Evolutionary conservation across 23 tunicate species (phyloP).

Genomic region (Oikopleura vanhoeffeni): DNA sequence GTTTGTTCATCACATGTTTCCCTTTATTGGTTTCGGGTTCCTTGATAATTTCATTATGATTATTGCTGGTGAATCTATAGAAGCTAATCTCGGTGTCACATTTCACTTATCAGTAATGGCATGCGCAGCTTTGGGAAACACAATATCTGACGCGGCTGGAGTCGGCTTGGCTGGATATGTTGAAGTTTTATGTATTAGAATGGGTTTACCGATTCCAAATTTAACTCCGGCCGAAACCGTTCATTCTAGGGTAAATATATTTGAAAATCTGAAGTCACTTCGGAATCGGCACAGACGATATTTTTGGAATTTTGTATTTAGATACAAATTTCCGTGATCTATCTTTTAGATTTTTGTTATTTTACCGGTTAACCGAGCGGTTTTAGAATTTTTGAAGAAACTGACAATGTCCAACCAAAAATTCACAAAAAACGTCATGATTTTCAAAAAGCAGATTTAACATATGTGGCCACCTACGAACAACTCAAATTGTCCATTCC

Average conservation of each 20-base stretch:
- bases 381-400: too few species aligned
- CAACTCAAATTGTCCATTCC: too few species aligned
- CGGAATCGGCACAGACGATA: too few species aligned
- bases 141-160: conserved; percentile 1
- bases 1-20: neutral
- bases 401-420: too few species aligned
- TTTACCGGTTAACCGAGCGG: too few species aligned
- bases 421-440: too few species aligned
- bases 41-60: conserved; percentile 5
- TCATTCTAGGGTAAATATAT: neutral
- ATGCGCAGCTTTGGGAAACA: conserved; percentile 4
- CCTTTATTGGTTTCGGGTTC: conserved; percentile 5
- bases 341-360: too few species aligned
- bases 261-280: too few species aligned
- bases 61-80: neutral
- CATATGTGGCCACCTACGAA: too few species aligned
- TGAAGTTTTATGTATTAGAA: neutral
- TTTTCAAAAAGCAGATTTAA: too few species aligned
- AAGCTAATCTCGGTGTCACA: neutral
- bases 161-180: conserved; percentile 6
- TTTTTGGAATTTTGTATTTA: too few species aligned
- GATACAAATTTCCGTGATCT: too few species aligned
- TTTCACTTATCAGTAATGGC: neutral
- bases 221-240: neutral
- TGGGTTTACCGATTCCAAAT: neutral